Evolutionary conservation across 2,113 vertebrate species (phyloP).

Genomic region (Tamias sibiricus): DNA sequence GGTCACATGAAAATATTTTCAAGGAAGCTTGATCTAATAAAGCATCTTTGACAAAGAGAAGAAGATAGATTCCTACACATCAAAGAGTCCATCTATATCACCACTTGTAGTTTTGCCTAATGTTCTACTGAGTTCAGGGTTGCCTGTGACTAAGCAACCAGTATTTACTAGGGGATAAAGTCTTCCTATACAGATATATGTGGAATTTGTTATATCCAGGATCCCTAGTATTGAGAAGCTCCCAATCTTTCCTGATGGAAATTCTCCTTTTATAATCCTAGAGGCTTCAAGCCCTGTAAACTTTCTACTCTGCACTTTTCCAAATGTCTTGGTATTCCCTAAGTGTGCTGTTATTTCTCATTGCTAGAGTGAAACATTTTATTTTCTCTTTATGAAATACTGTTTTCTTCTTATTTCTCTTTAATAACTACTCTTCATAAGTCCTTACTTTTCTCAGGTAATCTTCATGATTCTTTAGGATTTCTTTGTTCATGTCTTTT

Average conservation of each 20-base stretch:
- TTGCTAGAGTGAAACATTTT: not conserved
- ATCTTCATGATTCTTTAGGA: not conserved
- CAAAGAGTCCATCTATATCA: not conserved
- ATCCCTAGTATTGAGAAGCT: not conserved
- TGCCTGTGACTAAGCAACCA: not conserved
- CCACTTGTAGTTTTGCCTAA: not conserved
- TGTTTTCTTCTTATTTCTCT: not conserved
- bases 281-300: not conserved
- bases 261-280: not conserved
- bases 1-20: not conserved
- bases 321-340: not conserved
- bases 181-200: not conserved
- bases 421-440: not conserved
- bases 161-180: not conserved
- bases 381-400: conserved; percentile 17
- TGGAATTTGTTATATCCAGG: not conserved
- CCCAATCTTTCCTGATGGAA: not conserved
- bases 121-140: not conserved
- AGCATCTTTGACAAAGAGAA: not conserved
- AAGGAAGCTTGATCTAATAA: not conserved
- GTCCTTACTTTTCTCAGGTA: not conserved
- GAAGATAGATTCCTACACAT: not conserved
- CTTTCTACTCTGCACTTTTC: not conserved
- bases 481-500: not conserved
- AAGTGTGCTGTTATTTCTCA: not conserved